Base-by-base conservation (phyloP, 2,797 vertebrate species). In the Danio albolineatus region DNA sequence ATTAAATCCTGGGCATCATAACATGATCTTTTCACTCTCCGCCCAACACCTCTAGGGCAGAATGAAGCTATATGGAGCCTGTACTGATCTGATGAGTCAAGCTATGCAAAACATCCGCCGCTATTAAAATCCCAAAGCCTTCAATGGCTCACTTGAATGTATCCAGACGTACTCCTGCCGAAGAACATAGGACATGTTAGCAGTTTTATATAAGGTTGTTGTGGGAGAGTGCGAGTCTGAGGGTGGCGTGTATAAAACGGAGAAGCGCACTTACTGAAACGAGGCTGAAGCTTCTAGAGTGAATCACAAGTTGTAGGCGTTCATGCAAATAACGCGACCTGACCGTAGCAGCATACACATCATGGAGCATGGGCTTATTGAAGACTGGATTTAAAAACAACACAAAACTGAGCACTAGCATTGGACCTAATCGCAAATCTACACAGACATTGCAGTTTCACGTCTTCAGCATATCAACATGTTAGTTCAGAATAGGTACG, bases 1-100 rank as follows among this genome's bases (percentile, higher is more conserved):
- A 79, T 39, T 75, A 88, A 89, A 88, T 83, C 87, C 85, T 43
- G 57, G 85, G 90, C 86, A 89, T 91, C 90, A 57, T 87, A 39
- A 62, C 49, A 36, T 88, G 90, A 92, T 90, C 89, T 67, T 86
- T 66, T n/a, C 70, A 4, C 16, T 48, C 19, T 8, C 51, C 48
- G 54, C 46, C 10, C 21, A 69, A 51, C 57, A 76, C 54, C 17
- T 39, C 65, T 41, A 61, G 8, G 10, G 39, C 14, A 28, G 10
- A 59, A 39, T 10, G 19, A 8, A 65, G 60, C 28, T 14, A 17
- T 39, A 73, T 41, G 7, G 14, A 60, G 10, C 12, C 51, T 78
- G 60, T 73, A 84, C 41, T 48, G 72, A 73, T 84, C 85, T 10
- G 6, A 7, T 46, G 17, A 49, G 54, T 46, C 51, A 54, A 14